Evolutionary conservation across 2,888 invertebrate genomes (phyloP), one percentile per base, ranked within the genome.

Genomic region (Phortica magna): DNA sequence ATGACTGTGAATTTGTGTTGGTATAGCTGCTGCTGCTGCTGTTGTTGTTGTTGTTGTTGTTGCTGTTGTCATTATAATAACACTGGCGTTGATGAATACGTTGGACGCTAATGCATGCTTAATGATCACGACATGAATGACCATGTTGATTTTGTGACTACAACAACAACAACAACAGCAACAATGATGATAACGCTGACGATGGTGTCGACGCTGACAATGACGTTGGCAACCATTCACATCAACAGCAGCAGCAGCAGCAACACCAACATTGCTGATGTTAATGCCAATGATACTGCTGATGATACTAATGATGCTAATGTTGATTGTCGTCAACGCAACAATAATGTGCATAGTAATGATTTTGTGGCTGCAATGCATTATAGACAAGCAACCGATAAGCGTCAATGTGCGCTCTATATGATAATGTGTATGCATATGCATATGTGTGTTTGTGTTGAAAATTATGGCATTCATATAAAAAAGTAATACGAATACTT

Each of bases 81-180:
- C 42, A 43, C 17, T 70, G 53, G 17, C 22, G 70, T 48, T 70
- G 87, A 86, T 87, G 83, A 84, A 85, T 85, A 81, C 83, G 85
- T 86, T 82, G 87, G 81, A 81, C 83, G 84, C 83, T 84, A 87
- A 83, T 86, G 85, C 87, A 86, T 87, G 85, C 84, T 87, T 85
- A 87, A 86, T 87, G 85, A 79, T 83, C 80, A 81, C 79, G 83
- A 86, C 84, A 83, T 83, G 80, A 74, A 80, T 80, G 82, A 53
- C 70, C 70, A 53, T 70, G 70, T 53, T 70, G 70, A 53, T 70
- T 70, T 70, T 70, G 53, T 70, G 70, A 74, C 73, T 55, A 31
- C 43, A 41, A 74, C 39, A 65, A 19, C 19, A n/a, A 81, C 82
- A 77, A 83, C 79, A 84, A 81, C 82, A 83, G 81, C 65, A 83